Base-by-base conservation (phyloP, 2,113 vertebrate genomes). In the Colistium nudipinnis region DNA sequence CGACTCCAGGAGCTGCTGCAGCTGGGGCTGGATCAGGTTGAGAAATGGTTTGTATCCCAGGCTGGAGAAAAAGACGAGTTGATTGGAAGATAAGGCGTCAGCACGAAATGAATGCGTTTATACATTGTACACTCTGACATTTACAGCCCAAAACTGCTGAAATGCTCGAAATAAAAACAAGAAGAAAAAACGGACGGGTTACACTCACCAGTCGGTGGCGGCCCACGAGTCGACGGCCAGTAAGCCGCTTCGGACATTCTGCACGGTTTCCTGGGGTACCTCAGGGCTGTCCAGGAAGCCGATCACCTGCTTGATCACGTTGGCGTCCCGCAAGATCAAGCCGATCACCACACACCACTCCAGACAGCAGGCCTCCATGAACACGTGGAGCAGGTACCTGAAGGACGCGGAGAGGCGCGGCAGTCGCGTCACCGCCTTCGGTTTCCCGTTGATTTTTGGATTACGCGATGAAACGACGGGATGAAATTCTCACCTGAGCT, bases 11-110 rank as follows among this genome's bases (percentile, higher is more conserved):
- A 99, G 92, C 76, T 94, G 95, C 91, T 97, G 95, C 22, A 99
- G 92, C 72, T 98, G 95, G 17, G 97, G 96, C 78, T 95, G 96
- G 86, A 99, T 95, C 87, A 96, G 86, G 83, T 92, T 95, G 75
- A 99, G 91, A 88, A 99, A 98, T 69, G 98, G 95, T 93, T 98
- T 99, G 88, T 98, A 99, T 71, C 98, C 98, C 78, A 96, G 93
- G 88, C 98, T 99, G 91, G 38, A 7, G 49, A 39, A 25, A n/a
- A 2, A 35, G 11, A 35, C 22, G 3, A 33, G n/a, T 33, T 0
- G 12, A 13, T 7, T 9, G 9, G 16, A 6, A 44, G 22, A 25
- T 12, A 43, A 19, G 6, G 1, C 31, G 61, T 53, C 13, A 38
- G 12, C 1, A 33, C 20, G 8, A 36, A 27, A 43, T n/a, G 48